These are phyloP conservation scores for crab-eating macaque (Macaca fascicularis) DNA, from an alignment of 2,113 vertebrate species.

Conservation along the genomic window DNA sequence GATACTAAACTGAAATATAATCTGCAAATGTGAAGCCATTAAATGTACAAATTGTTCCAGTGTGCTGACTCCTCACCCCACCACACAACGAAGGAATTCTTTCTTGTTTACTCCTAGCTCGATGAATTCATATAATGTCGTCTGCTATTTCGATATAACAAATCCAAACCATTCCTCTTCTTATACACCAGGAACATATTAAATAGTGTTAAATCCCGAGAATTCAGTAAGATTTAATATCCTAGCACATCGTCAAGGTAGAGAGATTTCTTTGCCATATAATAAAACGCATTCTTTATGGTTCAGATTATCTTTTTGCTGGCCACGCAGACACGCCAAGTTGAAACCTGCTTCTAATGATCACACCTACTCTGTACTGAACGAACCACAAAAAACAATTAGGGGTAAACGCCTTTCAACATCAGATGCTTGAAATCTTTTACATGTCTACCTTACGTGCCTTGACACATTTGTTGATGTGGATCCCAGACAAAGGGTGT, in stretches of 20 bases:
- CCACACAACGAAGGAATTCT: background rate
- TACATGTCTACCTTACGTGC: background rate
- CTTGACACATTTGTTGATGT: background rate
- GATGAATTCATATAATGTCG: background rate
- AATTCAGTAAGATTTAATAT: background rate
- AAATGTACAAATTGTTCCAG: no score
- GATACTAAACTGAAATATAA: background rate
- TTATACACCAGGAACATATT: background rate
- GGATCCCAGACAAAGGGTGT: background rate
- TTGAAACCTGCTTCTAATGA: slow-evolving; percentile 42
- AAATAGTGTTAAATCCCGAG: background rate
- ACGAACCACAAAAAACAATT: background rate
- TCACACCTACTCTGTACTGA: background rate
- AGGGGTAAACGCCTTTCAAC: background rate
- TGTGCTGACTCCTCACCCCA: fast-evolving
- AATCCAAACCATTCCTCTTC: background rate
- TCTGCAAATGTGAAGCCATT: background rate
- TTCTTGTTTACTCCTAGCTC: background rate
- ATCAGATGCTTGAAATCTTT: background rate
- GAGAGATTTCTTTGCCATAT: background rate
- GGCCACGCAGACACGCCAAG: background rate
- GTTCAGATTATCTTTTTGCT: background rate
- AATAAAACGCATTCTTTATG: background rate
- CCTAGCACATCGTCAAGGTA: background rate
- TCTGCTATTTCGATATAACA: background rate